These are phyloP conservation scores for Cyprinodon diabolis DNA, from an alignment of 2,797 vertebrate genomes.

Conservation along the genomic window DNA sequence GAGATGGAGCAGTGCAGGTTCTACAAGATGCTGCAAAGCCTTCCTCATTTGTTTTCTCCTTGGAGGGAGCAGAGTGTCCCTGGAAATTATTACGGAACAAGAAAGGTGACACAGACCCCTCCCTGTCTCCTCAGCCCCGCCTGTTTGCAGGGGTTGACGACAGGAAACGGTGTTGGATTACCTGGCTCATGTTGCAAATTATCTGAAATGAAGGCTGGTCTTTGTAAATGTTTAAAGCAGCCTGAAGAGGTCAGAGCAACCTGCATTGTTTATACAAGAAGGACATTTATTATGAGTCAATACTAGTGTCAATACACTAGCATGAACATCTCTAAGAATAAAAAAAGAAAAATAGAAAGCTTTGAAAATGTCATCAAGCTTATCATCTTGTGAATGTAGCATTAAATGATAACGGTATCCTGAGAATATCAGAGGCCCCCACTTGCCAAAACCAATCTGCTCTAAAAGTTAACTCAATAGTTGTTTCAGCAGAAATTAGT, in stretches of 20 bases:
- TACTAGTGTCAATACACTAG: background rate
- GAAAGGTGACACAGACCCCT: conserved; percentile 27
- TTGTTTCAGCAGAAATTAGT: too few species aligned
- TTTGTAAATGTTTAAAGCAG: conserved; percentile 42
- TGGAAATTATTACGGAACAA: conserved; percentile 44
- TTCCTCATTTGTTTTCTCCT: conserved; percentile 64
- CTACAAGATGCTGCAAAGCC: conserved; percentile 38
- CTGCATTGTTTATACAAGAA: background rate
- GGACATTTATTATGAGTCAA: background rate
- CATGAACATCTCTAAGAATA: background rate
- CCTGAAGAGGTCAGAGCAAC: conserved; percentile 23
- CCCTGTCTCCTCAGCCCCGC: conserved; percentile 27
- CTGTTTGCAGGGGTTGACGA: conserved; percentile 55
- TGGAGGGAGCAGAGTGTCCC: conserved; percentile 45
- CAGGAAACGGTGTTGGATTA: conserved; percentile 66
- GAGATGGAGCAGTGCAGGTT: conserved; percentile 32
- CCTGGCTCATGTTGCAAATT: conserved; percentile 65
- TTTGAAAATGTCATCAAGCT: background rate
- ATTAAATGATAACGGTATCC: background rate
- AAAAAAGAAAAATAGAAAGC: background rate
- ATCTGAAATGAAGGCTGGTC: conserved; percentile 40
- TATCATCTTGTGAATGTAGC: background rate
- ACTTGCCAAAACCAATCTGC: background rate
- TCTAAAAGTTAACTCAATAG: too few species aligned
- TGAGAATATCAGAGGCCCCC: background rate